phyloP scores from a whole-genome alignment of 2,888 invertebrate species.

The Spilosoma lubricipeda region DNA sequence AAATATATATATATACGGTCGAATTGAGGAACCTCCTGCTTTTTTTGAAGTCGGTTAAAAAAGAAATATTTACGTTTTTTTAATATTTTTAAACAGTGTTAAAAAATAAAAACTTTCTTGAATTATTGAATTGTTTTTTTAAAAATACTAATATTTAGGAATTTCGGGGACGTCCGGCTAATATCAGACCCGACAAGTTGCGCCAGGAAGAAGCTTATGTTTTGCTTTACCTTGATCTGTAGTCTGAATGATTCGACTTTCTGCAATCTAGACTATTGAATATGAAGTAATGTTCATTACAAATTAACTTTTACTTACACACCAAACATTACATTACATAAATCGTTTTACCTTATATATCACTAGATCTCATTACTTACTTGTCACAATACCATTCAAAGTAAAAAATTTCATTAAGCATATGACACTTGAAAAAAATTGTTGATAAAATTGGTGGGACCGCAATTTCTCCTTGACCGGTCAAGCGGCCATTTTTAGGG shows the following conservation, averaged over 20 bases:
- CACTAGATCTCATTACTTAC: conserved; percentile 30
- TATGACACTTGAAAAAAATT: neutral
- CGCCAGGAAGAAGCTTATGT: neutral
- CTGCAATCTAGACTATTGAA: too few species aligned
- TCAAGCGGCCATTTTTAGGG: conserved; percentile 31
- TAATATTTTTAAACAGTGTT: too few species aligned
- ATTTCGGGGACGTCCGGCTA: too few species aligned
- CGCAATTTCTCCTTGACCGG: conserved; percentile 41
- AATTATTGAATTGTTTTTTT: too few species aligned
- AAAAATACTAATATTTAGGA: too few species aligned
- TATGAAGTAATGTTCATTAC: neutral
- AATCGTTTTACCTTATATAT: conserved; percentile 14
- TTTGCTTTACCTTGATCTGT: too few species aligned
- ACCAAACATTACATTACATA: conserved; percentile 21
- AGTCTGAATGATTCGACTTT: too few species aligned
- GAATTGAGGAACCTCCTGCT: too few species aligned
- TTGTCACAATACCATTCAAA: conserved; percentile 28
- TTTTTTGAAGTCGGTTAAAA: too few species aligned
- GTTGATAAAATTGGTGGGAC: conserved; percentile 30
- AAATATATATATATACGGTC: too few species aligned
- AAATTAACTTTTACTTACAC: conserved; percentile 19
- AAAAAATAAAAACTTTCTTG: too few species aligned
- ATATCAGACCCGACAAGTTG: neutral
- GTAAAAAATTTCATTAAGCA: conserved; percentile 16
- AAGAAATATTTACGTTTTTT: too few species aligned